Evolutionary conservation across 2,797 vertebrate genomes (phyloP), one percentile per base, ranked within the genome.

Genomic region (Notoglanidium macrostoma): DNA sequence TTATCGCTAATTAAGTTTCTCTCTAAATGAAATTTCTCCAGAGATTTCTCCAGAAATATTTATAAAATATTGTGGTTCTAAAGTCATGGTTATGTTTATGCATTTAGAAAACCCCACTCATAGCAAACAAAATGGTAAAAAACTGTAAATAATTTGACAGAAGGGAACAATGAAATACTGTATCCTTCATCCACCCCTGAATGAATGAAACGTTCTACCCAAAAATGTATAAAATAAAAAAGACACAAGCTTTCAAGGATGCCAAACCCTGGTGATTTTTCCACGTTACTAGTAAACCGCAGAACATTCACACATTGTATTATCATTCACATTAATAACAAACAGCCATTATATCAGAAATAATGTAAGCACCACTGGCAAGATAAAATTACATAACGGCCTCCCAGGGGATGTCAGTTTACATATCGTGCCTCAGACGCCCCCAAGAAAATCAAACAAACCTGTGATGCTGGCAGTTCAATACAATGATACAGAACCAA

Each of bases 271-370:
- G 77, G 32, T 23, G 8, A 59, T 35, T 21, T 57, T 35, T 79
- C 35, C 15, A 76, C 51, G 14, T 76, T 51, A 57, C 32, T 35
- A 40, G 11, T 59, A 79, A 79, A 59, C 54, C 46, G 26, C 80
- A 51, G 44, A 67, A 21, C 15, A 46, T 67, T 82, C 44, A 77
- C 51, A 78, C n/a, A 76, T 15, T 67, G 14, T 59, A 55, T 21
- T 59, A 68, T 70, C 21, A 6, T 79, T 17, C 49, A 78, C 23
- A 59, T 44, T 84, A 79, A 74, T 72, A 85, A 80, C n/a, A 49
- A 70, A 85, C 54, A 88, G 55, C 29, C 46, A 85, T 85, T 81
- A 81, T 85, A 73, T 85, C 65, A 57, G n/a, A 88, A 81, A 76
- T 65, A 81, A 21, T n/a, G 67, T 88, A 81, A 85, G 77, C 87